Evolutionary conservation across 2,888 invertebrate species (phyloP).

Genomic region (Osmoderma eremita): DNA sequence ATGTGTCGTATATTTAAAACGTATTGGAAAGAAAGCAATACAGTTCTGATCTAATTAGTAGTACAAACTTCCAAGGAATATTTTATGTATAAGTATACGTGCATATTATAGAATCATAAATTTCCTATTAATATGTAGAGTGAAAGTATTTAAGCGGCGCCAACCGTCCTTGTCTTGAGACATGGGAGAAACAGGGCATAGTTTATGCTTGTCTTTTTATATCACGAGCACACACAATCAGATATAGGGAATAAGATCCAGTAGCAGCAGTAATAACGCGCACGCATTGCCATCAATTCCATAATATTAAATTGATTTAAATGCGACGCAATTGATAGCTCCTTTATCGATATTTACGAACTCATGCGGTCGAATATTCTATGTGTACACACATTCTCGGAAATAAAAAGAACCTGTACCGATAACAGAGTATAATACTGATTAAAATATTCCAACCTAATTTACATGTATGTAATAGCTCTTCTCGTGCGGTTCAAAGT

Average conservation of each 20-base stretch:
- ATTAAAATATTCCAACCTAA: constrained; percentile 4
- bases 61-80: no score
- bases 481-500: constrained; percentile 8
- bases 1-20: no score
- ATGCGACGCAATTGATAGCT: constrained; percentile 14
- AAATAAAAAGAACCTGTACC: neutral
- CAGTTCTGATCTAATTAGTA: no score
- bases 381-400: neutral
- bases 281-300: constrained; percentile 8
- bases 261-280: neutral
- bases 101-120: constrained; percentile 19
- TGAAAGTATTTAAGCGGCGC: constrained; percentile 47
- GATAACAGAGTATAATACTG: neutral
- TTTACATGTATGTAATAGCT: constrained; percentile 1
- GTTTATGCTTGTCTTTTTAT: constrained; percentile 1
- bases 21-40: no score
- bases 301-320: constrained; percentile 22
- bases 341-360: constrained; percentile 10
- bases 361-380: neutral
- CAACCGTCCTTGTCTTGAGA: constrained; percentile 37
- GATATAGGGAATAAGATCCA: neutral
- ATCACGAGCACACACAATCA: neutral
- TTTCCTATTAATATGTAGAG: constrained; percentile 13
- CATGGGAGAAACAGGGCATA: constrained; percentile 3
- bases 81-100: no score